Base-by-base conservation (phyloP, 2,797 vertebrate species). In the Triplophysa yarkandensis region DNA sequence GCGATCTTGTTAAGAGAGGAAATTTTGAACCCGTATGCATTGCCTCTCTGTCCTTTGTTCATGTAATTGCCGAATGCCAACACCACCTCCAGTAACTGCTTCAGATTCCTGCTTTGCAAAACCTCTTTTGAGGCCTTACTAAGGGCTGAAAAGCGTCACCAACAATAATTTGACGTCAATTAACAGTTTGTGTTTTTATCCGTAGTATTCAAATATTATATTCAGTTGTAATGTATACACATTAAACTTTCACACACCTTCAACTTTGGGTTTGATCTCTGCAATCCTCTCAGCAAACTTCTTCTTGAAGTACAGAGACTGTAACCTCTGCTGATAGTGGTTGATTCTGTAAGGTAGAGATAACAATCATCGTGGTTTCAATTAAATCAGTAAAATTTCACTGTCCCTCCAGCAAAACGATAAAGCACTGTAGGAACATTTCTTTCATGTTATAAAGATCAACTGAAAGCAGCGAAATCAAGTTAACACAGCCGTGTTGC, bases 21-120 rank as follows among this genome's bases (percentile, higher is more conserved):
- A 85, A 99, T 93, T 88, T 96, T 98, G 87, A 99, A 99, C 80
- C 98, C 98, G 0, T 94, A 99, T 0, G 97, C 97, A 0, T 98
- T 99, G 36, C 98, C 98, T 86, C 98, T 92, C 87, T 97, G 98
- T 78, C 98, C 98, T 85, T 99, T 99, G 89, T 99, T 99, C 98
- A 99, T 99, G 88, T 98, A 99, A 93, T 99, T 99, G 67, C 98
- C 98, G 23, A 99, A 98, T n/a, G 98, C 97, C 86, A 99, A 88
- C 76, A 99, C 96, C 86, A 99, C 97, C 85, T 99, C 98, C 81
- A 99, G 74, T 80, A 98, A 90, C 89, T 98, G 96, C 90, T 92
- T 95, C 76, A 99, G 89, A 86, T 91, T 96, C 62, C 85, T 88
- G 85, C 96, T 99, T 80, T 94, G 94, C 66, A 98, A 89, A 8